These are phyloP conservation scores for Drosophila bocki DNA, from an alignment of 1,140 invertebrate species.

Conservation along the genomic window DNA sequence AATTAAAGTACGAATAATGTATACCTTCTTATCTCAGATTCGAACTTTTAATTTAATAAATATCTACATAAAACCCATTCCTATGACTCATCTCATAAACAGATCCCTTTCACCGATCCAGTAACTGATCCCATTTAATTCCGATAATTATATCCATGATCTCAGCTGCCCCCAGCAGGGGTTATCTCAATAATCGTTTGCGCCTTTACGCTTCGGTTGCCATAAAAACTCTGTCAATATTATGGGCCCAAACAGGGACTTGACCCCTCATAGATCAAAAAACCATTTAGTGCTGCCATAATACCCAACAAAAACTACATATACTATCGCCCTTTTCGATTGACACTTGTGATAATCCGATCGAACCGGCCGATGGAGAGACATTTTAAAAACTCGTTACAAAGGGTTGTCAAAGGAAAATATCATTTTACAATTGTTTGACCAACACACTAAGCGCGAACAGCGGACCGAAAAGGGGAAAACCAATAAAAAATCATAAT, in stretches of 20 bases:
- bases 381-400: conserved; percentile 61
- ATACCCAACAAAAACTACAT: conserved; percentile 30
- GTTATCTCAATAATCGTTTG: conserved; percentile 32
- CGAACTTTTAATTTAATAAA: neutral
- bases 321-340: conserved; percentile 52
- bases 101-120: neutral
- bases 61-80: rapidly evolving
- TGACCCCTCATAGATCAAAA: conserved; percentile 39
- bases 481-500: conserved; percentile 81
- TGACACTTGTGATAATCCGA: conserved; percentile 67
- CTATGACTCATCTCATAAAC: neutral
- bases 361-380: conserved; percentile 32
- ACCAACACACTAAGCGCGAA: conserved; percentile 67
- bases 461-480: conserved; percentile 64
- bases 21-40: neutral
- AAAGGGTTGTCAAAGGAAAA: conserved; percentile 60
- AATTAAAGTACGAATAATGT: neutral
- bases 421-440: conserved; percentile 80
- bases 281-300: conserved; percentile 38
- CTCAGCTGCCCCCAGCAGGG: conserved; percentile 8
- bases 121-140: conserved; percentile 14
- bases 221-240: conserved; percentile 44
- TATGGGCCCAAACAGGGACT: conserved; percentile 6
- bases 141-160: conserved; percentile 10
- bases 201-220: conserved; percentile 15